A percentile compares a stretch with the other conserved stretches of the same genome.
phyloP scores from a whole-genome alignment of 2,113 vertebrate species.

The Microcebus lehilahytsara region DNA sequence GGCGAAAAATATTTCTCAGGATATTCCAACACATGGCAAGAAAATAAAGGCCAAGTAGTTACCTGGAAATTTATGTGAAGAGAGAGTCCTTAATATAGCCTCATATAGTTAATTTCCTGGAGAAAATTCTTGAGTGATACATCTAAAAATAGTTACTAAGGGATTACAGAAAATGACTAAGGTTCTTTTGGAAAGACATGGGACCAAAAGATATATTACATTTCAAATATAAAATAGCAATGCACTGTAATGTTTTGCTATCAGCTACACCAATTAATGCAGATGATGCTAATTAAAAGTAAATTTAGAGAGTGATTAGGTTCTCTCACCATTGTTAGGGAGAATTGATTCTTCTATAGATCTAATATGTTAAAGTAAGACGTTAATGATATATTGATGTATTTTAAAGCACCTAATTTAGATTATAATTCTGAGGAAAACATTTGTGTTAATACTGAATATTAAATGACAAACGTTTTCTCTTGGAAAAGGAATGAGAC shows the following conservation, averaged over 20 bases:
- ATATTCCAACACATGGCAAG: background rate
- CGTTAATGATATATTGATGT: slow-evolving; percentile 77
- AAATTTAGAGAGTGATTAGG: slow-evolving; percentile 77
- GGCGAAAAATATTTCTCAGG: background rate
- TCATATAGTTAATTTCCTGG: background rate
- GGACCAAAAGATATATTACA: slow-evolving; percentile 59
- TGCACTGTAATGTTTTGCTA: slow-evolving; percentile 74
- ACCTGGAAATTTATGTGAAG: background rate
- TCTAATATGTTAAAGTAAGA: slow-evolving; percentile 69
- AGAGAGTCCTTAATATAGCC: background rate
- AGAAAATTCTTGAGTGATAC: background rate
- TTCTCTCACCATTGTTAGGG: slow-evolving; percentile 75
- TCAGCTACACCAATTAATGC: slow-evolving; percentile 78
- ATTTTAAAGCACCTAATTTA: slow-evolving; percentile 77
- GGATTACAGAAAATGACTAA: background rate
- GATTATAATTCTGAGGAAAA: slow-evolving; percentile 75
- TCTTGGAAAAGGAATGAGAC: slow-evolving; percentile 63
- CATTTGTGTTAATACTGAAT: slow-evolving; percentile 70
- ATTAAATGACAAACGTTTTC: slow-evolving; percentile 70
- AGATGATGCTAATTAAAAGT: slow-evolving; percentile 79
- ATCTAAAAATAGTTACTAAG: slow-evolving; percentile 34
- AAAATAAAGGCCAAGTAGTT: background rate
- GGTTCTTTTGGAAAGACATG: slow-evolving; percentile 29
- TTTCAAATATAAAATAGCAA: slow-evolving; percentile 69
- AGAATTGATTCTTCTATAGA: slow-evolving; percentile 77